These are phyloP conservation scores for Centruroides sculpturatus DNA, from an alignment of 1,140 invertebrate species.

Conservation along the genomic window DNA sequence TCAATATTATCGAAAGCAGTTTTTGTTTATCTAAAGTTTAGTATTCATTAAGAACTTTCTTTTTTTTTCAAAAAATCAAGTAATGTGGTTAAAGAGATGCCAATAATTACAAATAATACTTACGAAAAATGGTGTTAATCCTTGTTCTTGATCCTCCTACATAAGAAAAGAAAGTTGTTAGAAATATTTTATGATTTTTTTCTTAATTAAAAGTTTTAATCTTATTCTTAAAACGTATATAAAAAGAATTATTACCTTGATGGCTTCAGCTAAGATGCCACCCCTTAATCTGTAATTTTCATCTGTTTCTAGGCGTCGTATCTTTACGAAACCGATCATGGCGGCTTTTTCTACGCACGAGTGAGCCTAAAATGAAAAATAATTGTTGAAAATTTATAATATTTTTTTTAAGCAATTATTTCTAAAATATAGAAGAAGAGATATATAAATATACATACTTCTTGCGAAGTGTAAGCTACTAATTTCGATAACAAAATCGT, in stretches of 20 bases:
- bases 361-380: slow-evolving; percentile 55
- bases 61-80: too few species aligned
- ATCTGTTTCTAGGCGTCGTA: slow-evolving; percentile 64
- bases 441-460: background rate
- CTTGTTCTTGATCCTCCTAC: slow-evolving; percentile 66
- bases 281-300: slow-evolving; percentile 62
- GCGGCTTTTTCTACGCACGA: slow-evolving; percentile 88
- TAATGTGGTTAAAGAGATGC: too few species aligned
- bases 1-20: too few species aligned
- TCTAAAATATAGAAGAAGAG: too few species aligned
- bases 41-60: too few species aligned
- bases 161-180: background rate
- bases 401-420: too few species aligned
- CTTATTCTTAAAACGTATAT: too few species aligned
- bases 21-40: too few species aligned
- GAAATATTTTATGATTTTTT: too few species aligned
- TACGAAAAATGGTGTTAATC: slow-evolving; percentile 88
- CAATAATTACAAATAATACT: slow-evolving; percentile 27
- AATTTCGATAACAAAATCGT: background rate
- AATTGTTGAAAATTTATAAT: background rate
- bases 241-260: slow-evolving; percentile 36
- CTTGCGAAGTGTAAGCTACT: background rate
- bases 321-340: slow-evolving; percentile 70
- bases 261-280: slow-evolving; percentile 60
- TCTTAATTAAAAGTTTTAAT: too few species aligned